Evolutionary conservation across 1,140 invertebrate genomes (phyloP).

Genomic region (Apis cerana): DNA sequence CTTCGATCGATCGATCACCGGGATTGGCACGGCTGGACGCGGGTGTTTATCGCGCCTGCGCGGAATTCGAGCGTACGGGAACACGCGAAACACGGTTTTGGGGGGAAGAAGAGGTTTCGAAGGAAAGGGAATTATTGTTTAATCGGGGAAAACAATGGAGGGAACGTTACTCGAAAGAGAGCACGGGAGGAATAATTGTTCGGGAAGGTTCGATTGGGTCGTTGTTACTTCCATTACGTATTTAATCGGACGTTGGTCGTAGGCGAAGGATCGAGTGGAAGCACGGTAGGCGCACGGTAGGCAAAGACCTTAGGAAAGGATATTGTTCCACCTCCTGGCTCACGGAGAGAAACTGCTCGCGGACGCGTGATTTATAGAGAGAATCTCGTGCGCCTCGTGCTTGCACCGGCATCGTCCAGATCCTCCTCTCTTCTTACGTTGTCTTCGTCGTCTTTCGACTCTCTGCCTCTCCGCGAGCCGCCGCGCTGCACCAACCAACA

Average conservation of each 20-base stretch:
- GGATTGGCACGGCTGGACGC: no score
- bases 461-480: conserved; percentile 15
- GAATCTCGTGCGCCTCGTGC: conserved; percentile 52
- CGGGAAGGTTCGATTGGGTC: no score
- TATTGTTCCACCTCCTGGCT: conserved; percentile 63
- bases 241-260: conserved; percentile 19
- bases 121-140: no score
- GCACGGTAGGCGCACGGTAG: conserved; percentile 53
- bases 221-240: conserved; percentile 15
- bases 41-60: no score
- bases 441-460: conserved; percentile 57
- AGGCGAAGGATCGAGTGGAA: neutral
- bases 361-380: conserved; percentile 63
- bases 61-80: no score
- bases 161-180: no score
- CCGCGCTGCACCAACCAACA: conserved; percentile 50
- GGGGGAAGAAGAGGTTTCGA: no score
- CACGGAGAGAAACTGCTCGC: conserved; percentile 61
- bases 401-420: conserved; percentile 37
- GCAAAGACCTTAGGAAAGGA: conserved; percentile 55
- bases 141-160: no score
- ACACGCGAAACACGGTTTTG: no score
- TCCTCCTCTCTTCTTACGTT: conserved; percentile 59
- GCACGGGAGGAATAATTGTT: no score
- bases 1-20: no score